These are phyloP conservation scores for Xestoiulus laeticollis DNA, from an alignment of 2,888 invertebrate species.

Conservation along the genomic window DNA sequence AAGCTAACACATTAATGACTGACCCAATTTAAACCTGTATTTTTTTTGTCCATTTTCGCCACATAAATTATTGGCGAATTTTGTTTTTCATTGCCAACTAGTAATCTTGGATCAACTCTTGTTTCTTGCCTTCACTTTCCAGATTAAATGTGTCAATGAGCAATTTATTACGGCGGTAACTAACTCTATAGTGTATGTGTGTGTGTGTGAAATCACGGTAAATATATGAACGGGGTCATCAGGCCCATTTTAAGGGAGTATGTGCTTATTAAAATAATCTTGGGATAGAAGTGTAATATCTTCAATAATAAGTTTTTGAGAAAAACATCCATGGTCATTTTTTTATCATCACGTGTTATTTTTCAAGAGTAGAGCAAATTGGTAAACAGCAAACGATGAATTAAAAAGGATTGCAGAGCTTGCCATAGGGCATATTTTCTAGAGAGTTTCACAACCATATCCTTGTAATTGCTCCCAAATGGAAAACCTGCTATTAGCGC, in stretches of 20 bases:
- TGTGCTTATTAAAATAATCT: not conserved
- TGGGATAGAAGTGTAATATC: not conserved
- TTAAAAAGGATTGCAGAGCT: not conserved
- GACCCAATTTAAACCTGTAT: constrained; percentile 5
- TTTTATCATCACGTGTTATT: not conserved
- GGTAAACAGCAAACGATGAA: constrained; percentile 24
- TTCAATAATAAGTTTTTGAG: not conserved
- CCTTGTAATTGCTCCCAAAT: not conserved
- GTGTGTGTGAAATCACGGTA: not conserved
- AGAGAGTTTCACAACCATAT: not conserved
- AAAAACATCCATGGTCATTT: not conserved
- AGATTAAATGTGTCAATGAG: constrained; percentile 24
- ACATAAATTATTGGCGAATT: not conserved
- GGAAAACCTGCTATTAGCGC: not conserved
- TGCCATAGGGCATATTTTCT: constrained; percentile 7
- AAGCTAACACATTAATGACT: not conserved
- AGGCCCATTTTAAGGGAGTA: not conserved
- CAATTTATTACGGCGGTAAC: not conserved
- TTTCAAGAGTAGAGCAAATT: not conserved
- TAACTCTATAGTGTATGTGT: too few relatives aligned
- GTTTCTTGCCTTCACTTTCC: constrained; percentile 21
- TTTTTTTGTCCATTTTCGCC: not conserved
- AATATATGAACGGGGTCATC: not conserved
- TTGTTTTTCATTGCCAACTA: not conserved
- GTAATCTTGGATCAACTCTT: constrained; percentile 27